Base-by-base conservation (phyloP, 2,797 vertebrate genomes). In the Tragopan temminckii region DNA sequence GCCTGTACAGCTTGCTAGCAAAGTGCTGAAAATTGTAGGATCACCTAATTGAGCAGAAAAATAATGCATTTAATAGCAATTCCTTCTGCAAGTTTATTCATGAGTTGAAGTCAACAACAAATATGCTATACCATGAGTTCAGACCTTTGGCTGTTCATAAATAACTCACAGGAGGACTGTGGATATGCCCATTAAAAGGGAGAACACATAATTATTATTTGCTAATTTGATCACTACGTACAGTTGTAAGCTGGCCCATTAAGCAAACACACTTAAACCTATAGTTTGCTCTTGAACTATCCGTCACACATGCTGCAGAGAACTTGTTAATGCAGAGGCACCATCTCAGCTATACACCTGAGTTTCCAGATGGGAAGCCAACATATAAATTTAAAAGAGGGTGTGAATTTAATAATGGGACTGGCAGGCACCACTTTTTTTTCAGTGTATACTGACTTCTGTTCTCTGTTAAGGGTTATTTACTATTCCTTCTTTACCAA, bases 71-170 rank as follows among this genome's bases (percentile, higher is more conserved):
- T 89, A 92, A 50, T 29, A 50, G 13, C 35, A 85, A 68, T 89
- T 83, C 58, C 29, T 80, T 38, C 62, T 93, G 45, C 72, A 93
- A 48, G 85, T 52, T 85, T 93, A 85, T 64, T 94, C 53, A 69
- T 53, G 66, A 75, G 52, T 74, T 92, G 81, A 76, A 93, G 63
- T 43, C 24, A 16, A 71, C 42, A 89, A 79, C 46, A 40, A 83
- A 83, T 19, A 4, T 48, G 40, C 46, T 89, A 78, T 80, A 85
- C 59, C 9, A 4, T 52, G 70, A 79, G 58, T 9, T 89, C 38
- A 89, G 61, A 74, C 76, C 45, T 95, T 77, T 72, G 24, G 33
- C 63, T 86, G 17, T 64, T 90, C 64, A 53, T 57, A 45, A 87
- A 82, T 67, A 87, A 85, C 25, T 4, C 71, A 61, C 17, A 79